Percentiles rank a stretch among this genome's conserved stretches.
Evolutionary conservation across 2,797 vertebrate genomes (phyloP).

Genomic region (Pogonophryne albipinna): DNA sequence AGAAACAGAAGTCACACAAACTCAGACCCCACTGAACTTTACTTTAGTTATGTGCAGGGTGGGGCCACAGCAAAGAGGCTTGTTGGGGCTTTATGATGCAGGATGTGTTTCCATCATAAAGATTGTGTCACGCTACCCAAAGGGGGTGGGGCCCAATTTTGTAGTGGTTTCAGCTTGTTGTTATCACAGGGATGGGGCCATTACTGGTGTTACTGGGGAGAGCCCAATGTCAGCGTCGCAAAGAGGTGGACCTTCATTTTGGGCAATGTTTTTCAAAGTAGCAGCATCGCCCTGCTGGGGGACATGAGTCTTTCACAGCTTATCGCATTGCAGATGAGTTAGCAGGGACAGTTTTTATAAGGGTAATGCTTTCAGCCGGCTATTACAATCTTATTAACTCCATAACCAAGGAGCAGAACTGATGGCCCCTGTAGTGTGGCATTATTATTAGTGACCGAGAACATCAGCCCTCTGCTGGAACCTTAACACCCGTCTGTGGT

Average conservation of each 20-base stretch:
- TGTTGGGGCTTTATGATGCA: too few relatives aligned
- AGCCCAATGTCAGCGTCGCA: too few relatives aligned
- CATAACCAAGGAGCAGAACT: conserved; percentile 36
- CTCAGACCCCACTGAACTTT: too few relatives aligned
- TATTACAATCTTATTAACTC: conserved; percentile 43
- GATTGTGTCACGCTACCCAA: too few relatives aligned
- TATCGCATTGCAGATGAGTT: conserved; percentile 6
- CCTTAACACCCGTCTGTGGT: conserved; percentile 17
- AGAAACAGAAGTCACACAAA: background rate
- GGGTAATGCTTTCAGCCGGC: conserved; percentile 38
- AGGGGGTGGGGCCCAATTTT: too few relatives aligned
- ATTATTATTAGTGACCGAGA: conserved; percentile 47
- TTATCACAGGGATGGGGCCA: too few relatives aligned
- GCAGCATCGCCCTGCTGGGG: background rate
- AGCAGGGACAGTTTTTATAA: background rate
- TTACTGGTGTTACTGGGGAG: too few relatives aligned
- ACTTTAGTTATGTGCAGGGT: background rate
- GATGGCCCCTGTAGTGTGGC: conserved; percentile 7
- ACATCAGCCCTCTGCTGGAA: conserved; percentile 27
- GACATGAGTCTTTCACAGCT: conserved; percentile 11
- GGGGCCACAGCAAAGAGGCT: too few relatives aligned
- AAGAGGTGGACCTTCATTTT: too few relatives aligned
- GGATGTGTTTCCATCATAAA: too few relatives aligned
- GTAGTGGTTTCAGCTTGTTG: too few relatives aligned
- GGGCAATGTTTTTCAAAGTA: too few relatives aligned